These are phyloP conservation scores for Enteromius afrohamiltoni DNA, from an alignment of 2,797 vertebrate species.

Conservation along the genomic window DNA sequence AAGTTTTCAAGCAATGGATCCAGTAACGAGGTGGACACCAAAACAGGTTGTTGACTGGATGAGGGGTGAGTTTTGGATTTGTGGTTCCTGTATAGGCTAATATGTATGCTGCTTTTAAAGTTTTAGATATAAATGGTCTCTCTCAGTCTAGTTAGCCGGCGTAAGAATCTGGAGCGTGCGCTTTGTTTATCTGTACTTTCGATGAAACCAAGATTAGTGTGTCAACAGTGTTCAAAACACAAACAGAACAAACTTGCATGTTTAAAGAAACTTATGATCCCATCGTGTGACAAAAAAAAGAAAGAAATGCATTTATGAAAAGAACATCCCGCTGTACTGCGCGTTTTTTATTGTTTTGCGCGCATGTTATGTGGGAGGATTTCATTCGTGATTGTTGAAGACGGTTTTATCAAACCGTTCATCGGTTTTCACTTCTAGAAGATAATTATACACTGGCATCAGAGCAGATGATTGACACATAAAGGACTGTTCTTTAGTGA, in stretches of 20 bases:
- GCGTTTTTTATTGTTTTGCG: too few species aligned
- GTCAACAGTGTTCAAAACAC: not conserved
- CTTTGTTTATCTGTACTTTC: conserved; percentile 70
- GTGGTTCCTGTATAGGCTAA: too few species aligned
- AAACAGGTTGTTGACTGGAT: conserved; percentile 84
- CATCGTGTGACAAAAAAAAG: too few species aligned
- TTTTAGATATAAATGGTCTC: not conserved
- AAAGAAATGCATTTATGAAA: not conserved
- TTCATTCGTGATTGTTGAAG: not conserved
- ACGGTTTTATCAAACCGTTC: conserved; percentile 1
- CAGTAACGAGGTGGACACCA: conserved; percentile 82
- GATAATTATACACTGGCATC: not conserved
- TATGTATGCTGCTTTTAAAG: too few species aligned
- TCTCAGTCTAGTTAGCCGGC: not conserved
- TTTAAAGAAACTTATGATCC: not conserved
- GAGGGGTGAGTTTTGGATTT: conserved; percentile 71
- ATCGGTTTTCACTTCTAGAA: not conserved
- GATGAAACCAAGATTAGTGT: conserved; percentile 66
- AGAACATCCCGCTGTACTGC: too few species aligned
- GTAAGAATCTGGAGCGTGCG: not conserved
- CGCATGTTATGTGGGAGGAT: too few species aligned
- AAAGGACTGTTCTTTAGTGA: not conserved
- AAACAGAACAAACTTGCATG: not conserved
- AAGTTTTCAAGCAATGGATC: conserved; percentile 73
- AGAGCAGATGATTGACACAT: not conserved